Conservation (phyloP, 2,888 invertebrate species). For the Barypeithes pellucidus region DNA sequence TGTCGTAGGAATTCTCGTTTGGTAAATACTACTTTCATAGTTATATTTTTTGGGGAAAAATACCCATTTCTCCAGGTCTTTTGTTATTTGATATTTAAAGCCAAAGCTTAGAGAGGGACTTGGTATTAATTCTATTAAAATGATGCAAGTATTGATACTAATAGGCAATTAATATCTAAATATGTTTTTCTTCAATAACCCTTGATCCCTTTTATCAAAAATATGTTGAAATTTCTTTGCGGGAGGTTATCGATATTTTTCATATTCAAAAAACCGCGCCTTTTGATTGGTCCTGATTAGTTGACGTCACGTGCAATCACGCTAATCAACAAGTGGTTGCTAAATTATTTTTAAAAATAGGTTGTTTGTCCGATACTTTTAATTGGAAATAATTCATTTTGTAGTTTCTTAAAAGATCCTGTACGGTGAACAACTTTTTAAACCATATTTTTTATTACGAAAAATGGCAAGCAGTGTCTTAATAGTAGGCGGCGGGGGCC, state of each 20-base stretch:
- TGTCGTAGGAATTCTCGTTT: too few relatives aligned
- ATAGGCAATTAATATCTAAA: not conserved
- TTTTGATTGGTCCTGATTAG: conserved; percentile 33
- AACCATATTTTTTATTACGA: too few relatives aligned
- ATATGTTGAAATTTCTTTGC: conserved; percentile 38
- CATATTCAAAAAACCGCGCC: conserved; percentile 28
- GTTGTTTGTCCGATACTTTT: conserved; percentile 12
- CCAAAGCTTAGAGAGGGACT: not conserved
- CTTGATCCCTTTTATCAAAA: conserved; percentile 12
- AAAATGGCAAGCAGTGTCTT: conserved; percentile 77
- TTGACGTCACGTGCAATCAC: conserved; percentile 41
- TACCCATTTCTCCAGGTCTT: too few relatives aligned
- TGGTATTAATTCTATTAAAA: not conserved
- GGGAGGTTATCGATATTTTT: conserved; percentile 43
- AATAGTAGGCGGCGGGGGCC: conserved; percentile 93
- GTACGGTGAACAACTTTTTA: not conserved
- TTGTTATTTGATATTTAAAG: too few relatives aligned
- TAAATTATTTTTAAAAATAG: conserved; percentile 31
- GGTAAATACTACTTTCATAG: too few relatives aligned
- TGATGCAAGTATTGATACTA: conserved; percentile 13
- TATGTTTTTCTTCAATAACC: conserved; percentile 2
- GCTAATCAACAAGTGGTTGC: conserved; percentile 45
- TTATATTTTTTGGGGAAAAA: too few relatives aligned
- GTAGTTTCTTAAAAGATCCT: not conserved
- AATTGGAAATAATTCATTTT: not conserved